Evolutionary conservation across 2,888 invertebrate genomes (phyloP).

Genomic region (Cheilosia urbana): DNA sequence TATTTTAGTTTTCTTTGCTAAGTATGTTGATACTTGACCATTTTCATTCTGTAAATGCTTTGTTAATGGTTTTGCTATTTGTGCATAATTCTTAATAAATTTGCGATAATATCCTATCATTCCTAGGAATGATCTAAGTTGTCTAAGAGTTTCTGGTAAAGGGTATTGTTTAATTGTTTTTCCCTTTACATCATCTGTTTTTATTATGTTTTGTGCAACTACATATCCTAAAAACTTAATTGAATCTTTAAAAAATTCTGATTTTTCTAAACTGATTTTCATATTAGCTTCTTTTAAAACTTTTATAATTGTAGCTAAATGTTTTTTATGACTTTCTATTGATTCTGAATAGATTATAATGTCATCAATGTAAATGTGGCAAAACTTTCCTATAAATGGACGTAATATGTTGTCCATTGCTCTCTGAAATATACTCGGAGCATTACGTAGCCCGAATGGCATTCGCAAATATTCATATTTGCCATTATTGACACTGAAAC

Average conservation of each 20-base stretch:
- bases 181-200: slow-evolving; percentile 15
- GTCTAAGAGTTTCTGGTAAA: slow-evolving; percentile 13
- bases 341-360: not conserved
- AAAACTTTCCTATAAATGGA: slow-evolving; percentile 15
- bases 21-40: too few species aligned
- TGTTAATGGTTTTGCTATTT: too few species aligned
- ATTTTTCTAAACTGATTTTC: slow-evolving; percentile 35
- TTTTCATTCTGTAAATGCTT: too few species aligned
- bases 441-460: slow-evolving; percentile 11
- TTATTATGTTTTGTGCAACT: slow-evolving; percentile 3
- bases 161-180: slow-evolving; percentile 30
- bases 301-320: not conserved
- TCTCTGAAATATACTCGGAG: slow-evolving; percentile 12
- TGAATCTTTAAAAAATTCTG: slow-evolving; percentile 3
- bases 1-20: too few species aligned
- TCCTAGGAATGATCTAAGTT: slow-evolving; percentile 6
- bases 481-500: slow-evolving; percentile 14
- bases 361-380: slow-evolving; percentile 9
- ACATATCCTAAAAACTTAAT: slow-evolving; percentile 18
- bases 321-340: not conserved
- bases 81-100: slow-evolving; percentile 3
- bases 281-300: slow-evolving; percentile 16
- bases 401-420: slow-evolving; percentile 28
- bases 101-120: slow-evolving; percentile 30
- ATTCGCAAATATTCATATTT: slow-evolving; percentile 11